These are phyloP conservation scores for Drosophila yakuba DNA, from an alignment of 1,140 invertebrate species.

Conservation along the genomic window DNA sequence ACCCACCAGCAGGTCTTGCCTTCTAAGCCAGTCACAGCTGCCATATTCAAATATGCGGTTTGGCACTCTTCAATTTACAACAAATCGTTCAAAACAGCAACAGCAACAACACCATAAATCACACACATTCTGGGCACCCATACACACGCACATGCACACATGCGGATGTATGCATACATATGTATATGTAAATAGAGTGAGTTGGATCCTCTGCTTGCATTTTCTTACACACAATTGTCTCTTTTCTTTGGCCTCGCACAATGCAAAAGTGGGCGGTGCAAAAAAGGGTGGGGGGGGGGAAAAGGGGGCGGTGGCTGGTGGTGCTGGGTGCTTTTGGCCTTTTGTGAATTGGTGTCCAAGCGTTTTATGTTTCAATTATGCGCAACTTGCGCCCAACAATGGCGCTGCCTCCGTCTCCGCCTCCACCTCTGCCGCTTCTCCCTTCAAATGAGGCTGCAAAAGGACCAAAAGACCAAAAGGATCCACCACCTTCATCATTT, in stretches of 20 bases:
- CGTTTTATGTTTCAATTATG: conserved; percentile 83
- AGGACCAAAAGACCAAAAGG: conserved; percentile 44
- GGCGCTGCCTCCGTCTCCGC: conserved; percentile 27
- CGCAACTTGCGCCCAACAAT: conserved; percentile 81
- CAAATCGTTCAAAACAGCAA: conserved; percentile 63
- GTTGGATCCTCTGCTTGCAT: conserved; percentile 57
- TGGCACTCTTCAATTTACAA: conserved; percentile 82
- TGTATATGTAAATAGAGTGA: conserved; percentile 4
- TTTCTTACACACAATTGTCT: conserved; percentile 83
- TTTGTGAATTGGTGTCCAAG: conserved; percentile 83
- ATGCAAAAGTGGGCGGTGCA: conserved; percentile 45
- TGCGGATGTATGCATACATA: not conserved
- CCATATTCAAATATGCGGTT: conserved; percentile 78
- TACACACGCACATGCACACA: conserved; percentile 23
- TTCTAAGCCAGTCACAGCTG: conserved; percentile 36
- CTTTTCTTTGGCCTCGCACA: conserved; percentile 74
- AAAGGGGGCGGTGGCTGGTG: not conserved
- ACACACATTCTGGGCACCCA: conserved; percentile 18
- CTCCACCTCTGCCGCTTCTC: conserved; percentile 4
- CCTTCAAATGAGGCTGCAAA: conserved; percentile 73
- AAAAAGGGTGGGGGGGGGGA: too few relatives aligned
- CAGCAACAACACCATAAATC: conserved; percentile 61
- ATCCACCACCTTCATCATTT: conserved; percentile 4
- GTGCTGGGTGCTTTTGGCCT: conserved; percentile 51
- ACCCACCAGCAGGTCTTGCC: conserved; percentile 7